Evolutionary conservation across 1,140 invertebrate species (phyloP).

Genomic region (Penaeus chinensis): DNA sequence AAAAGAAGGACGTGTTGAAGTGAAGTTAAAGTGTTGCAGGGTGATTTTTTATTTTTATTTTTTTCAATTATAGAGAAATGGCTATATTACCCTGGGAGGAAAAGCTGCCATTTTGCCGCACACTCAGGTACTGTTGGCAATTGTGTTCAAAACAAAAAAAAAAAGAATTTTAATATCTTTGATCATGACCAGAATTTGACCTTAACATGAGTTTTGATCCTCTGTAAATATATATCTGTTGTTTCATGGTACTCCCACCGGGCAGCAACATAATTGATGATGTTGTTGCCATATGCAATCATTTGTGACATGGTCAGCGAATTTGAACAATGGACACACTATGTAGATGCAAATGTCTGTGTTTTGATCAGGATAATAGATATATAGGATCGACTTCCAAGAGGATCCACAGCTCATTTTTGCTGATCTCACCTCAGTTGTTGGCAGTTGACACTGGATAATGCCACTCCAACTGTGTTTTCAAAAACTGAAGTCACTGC

Average conservation of each 20-base stretch:
- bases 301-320: conserved; percentile 38
- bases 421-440: conserved; percentile 57
- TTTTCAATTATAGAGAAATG: not conserved
- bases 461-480: conserved; percentile 48
- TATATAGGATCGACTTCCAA: conserved; percentile 4
- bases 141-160: conserved; percentile 46
- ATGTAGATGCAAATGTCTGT: conserved; percentile 10
- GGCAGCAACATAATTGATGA: conserved; percentile 38
- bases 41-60: not conserved
- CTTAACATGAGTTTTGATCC: conserved; percentile 47
- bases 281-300: conserved; percentile 32
- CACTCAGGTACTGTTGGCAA: conserved; percentile 59
- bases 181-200: conserved; percentile 34
- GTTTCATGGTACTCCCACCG: conserved; percentile 49
- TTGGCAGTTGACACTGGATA: conserved; percentile 58
- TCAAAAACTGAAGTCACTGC: conserved; percentile 51
- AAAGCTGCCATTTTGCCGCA: conserved; percentile 56
- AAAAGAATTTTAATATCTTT: conserved; percentile 13
- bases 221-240: conserved; percentile 36
- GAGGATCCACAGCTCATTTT: conserved; percentile 45
- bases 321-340: conserved; percentile 25
- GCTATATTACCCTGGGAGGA: not conserved
- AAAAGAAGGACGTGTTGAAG: too few relatives aligned
- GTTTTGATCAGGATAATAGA: conserved; percentile 15
- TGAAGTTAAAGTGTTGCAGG: too few relatives aligned